Evolutionary conservation across 2,888 invertebrate genomes (phyloP), one percentile per base, ranked within the genome.

Genomic region (Andrena bicolor): DNA sequence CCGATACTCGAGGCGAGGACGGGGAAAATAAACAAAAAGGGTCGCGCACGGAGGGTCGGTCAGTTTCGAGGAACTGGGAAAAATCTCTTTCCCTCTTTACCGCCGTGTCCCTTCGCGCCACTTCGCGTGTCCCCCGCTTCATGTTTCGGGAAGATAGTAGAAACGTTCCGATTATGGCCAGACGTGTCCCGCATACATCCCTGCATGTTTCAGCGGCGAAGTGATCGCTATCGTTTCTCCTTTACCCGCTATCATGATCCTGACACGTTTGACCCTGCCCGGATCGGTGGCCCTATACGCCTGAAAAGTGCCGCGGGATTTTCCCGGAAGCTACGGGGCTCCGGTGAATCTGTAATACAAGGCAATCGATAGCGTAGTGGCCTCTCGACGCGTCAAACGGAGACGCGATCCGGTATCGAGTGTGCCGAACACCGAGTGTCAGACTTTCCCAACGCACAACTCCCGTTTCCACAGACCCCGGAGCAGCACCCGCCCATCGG

Each of bases 101-200:
- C 26, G 48, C 35, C 49, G 49, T 28, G 69, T 73, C 68, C 73
- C 49, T 74, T 58, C 61, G 75, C 65, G 72, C 49, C 64, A 20
- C 30, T 51, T 56, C 32, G 30, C 20, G 64, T 64, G 58, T 49
- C n/a, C 64, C 58, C 71, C 30, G 66, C 71, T 65, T 73, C 72
- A 35, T 75, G 70, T 76, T 74, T 68, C 60, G 63, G 8, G 79
- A 61, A 74, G 75, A 74, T 71, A 65, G 76, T 83, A 69, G 83
- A 78, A 76, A 74, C 66, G 75, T 74, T 35, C 61, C 86, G 83
- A 87, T 83, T 86, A 85, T 85, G 83, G 85, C 65, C 80, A 71
- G 76, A 86, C 80, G 80, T 74, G 85, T 35, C 30, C 77, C 41
- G 80, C 78, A 83, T 78, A 74, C 49, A 72, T 70, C 68, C 23